These are phyloP conservation scores for Drosophila serrata DNA, from an alignment of 1,140 invertebrate genomes.

Conservation along the genomic window DNA sequence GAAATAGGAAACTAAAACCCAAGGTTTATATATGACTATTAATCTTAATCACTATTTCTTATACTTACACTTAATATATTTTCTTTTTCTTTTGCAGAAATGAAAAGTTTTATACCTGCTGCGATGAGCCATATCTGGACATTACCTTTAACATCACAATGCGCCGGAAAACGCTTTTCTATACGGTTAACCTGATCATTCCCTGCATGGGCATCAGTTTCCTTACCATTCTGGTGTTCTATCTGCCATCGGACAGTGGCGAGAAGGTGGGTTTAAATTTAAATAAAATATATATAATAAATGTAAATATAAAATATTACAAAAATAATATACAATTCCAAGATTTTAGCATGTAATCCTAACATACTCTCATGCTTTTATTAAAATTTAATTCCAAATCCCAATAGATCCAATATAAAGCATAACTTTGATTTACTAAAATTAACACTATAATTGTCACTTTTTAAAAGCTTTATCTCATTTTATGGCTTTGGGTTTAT, in stretches of 20 bases:
- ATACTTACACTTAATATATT: slow-evolving; percentile 13
- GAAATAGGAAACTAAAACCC: neutral
- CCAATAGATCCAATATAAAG: neutral
- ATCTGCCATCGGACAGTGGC: slow-evolving; percentile 99
- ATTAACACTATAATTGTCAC: neutral
- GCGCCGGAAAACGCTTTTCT: slow-evolving; percentile 98
- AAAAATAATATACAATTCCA: neutral
- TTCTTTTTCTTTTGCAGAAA: slow-evolving; percentile 87
- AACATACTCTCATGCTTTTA: too few relatives aligned
- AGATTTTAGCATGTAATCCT: too few relatives aligned
- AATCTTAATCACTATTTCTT: neutral
- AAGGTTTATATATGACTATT: neutral
- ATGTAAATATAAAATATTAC: neutral
- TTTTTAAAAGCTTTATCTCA: slow-evolving; percentile 3
- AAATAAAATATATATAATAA: neutral
- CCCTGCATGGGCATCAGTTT: slow-evolving; percentile 99
- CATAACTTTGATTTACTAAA: neutral
- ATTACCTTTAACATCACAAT: slow-evolving; percentile 99
- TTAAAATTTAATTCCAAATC: neutral
- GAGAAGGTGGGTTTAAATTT: slow-evolving; percentile 93
- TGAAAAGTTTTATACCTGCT: slow-evolving; percentile 98
- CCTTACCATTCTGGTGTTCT: slow-evolving; percentile 99
- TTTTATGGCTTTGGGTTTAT: slow-evolving; percentile 1
- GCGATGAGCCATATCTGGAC: slow-evolving; percentile 97
- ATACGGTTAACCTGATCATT: slow-evolving; percentile 98